These are phyloP conservation scores for Adela reaumurella DNA, from an alignment of 2,888 invertebrate species.

Conservation along the genomic window DNA sequence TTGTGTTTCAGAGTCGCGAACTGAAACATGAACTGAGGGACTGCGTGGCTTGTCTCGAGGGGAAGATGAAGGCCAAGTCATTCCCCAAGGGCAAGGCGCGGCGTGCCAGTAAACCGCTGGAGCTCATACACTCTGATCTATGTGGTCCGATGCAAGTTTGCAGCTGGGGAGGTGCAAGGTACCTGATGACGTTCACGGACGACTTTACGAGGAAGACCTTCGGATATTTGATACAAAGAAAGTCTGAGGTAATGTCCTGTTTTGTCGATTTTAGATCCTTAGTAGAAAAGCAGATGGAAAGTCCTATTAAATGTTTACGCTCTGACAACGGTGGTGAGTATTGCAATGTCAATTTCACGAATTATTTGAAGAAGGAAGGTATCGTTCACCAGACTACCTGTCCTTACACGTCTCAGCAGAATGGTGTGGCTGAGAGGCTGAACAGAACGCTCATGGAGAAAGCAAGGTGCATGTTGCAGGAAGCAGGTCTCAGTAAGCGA, in stretches of 20 bases:
- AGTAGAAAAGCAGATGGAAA: conserved; percentile 13
- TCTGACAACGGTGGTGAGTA: conserved; percentile 13
- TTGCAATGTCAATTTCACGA: conserved; percentile 10
- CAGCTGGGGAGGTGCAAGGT: conserved; percentile 6
- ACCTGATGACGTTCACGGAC: conserved; percentile 6
- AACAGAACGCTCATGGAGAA: conserved; percentile 12
- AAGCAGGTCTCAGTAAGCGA: conserved; percentile 9
- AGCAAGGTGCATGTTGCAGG: conserved; percentile 14
- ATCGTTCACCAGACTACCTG: conserved; percentile 16
- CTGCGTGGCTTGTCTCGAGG: conserved; percentile 9
- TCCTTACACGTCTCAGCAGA: conserved; percentile 20
- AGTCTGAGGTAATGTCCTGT: conserved; percentile 6
- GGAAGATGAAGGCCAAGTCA: conserved; percentile 5
- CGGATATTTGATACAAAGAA: conserved; percentile 6
- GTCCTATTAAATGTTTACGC: conserved; percentile 9
- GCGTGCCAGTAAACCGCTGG: conserved; percentile 4
- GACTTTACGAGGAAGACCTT: conserved; percentile 6
- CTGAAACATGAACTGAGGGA: conserved; percentile 10
- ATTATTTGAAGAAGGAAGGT: conserved; percentile 13
- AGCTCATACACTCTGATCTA: conserved; percentile 6
- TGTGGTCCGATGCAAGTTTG: conserved; percentile 4
- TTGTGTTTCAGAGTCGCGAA: conserved; percentile 8
- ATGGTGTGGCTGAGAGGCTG: conserved; percentile 20
- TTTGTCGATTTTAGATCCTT: conserved; percentile 8
- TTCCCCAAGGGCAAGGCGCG: conserved; percentile 6